Base-by-base conservation (phyloP, 92 coral and sea anemone species). In the Micromussa lordhowensis region DNA sequence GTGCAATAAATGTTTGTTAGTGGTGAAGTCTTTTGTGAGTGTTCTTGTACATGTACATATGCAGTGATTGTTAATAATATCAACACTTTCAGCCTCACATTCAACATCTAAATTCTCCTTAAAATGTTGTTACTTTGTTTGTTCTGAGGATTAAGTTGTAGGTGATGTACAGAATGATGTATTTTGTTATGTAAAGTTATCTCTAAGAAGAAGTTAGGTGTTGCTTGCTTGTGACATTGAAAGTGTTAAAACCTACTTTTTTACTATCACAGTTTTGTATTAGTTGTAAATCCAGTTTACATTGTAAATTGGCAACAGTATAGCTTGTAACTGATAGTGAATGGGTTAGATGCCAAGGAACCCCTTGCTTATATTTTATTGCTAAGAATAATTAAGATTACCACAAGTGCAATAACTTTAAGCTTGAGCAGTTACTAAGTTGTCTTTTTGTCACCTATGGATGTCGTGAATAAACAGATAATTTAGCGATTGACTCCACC, bases 251-350 rank as follows among this genome's bases (percentile, higher is more conserved):
- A 77, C 89, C 89, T 61, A 78, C 89, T 77, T 86, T 86, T 86
- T 86, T 86, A 86, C 89, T 77, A 64, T 61, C 77, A 49, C 61
- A 77, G 77, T 86, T 86, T 86, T 86, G 83, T 86, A 86, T 77
- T 53, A 73, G 81, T 74, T 86, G 78, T 73, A 73, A 73, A 64
- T 63, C 83, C 78, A 44, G 76, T 61, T 77, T 40, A 61, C 77
- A 6, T 72, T 34, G 80, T 55, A 24, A 84, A 55, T 66, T 73
- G 80, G 29, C 79, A 32, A 78, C 30, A 16, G 21, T 83, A 22
- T 83, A 83, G 87, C 54, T 55, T 34, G 79, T 83, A 74, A 58
- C 81, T 84, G 73, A 49, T 73, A 84, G 40, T 74, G 40, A 68
- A 74, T 84, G 72, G 38, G 71, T 73, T 30, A 26, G 31, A 70